Base-by-base conservation (phyloP, 2,888 invertebrate genomes). In the Morpho achilles region DNA sequence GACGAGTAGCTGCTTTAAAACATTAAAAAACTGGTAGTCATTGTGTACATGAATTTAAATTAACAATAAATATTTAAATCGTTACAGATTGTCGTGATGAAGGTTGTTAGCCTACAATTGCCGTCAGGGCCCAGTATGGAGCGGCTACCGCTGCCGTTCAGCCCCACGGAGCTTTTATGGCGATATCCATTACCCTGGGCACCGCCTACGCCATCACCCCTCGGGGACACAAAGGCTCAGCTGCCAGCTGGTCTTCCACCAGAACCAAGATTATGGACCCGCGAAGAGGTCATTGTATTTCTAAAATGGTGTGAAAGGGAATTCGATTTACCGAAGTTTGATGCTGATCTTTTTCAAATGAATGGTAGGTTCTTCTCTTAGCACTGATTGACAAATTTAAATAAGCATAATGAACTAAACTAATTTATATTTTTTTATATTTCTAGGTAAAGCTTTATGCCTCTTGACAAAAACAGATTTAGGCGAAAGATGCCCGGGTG, bases 301-400 rank as follows among this genome's bases (percentile, higher is more conserved):
- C 89, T 98, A 53, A 94, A 96, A 76, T 98, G 97, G 95, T 96
- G 97, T 68, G 97, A 98, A 84, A 92, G 96, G 67, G 97, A 97
- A 87, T 98, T 97, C 80, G 97, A 97, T 83, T 90, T 98, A 68
- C 97, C 97, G 55, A 95, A 95, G 71, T 96, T 98, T 78, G 97
- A 97, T 78, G 94, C 96, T 93, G 97, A 98, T 77, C 94, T 96
- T 87, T 98, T 98, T 82, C 97, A 97, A 91, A 98, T 98, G 97
- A 98, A 98, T 82, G 98, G 98, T 92, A 88, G 92, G 83, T 53
- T 50, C 7, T 42, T 43, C 0, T 43, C 7, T 2, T 7, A 43
- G 7, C 4, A 43, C 43, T 5, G 7, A 7, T n/a, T 8, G n/a
- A 43, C n/a, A 9, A 43, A 43, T n/a, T 43, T n/a, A 8, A 9